Percentiles rank a stretch among this genome's conserved stretches.
phyloP scores from a whole-genome alignment of 2,113 vertebrate species.

The Cettia cetti region DNA sequence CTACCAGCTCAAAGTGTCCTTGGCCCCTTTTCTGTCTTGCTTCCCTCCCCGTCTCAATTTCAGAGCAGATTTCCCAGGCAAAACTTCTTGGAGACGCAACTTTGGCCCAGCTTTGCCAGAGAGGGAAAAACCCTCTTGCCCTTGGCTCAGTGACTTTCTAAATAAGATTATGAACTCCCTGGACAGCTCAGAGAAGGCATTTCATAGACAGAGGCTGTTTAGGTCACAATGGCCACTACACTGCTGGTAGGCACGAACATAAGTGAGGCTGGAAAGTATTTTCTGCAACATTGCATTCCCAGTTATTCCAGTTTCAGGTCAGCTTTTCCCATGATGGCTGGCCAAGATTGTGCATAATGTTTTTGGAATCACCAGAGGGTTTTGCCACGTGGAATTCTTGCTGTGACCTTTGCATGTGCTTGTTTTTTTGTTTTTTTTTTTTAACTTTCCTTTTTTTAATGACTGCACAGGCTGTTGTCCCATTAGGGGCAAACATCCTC shows the following conservation, averaged over 20 bases:
- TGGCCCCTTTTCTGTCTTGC: background rate
- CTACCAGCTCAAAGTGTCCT: background rate
- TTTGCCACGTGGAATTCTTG: background rate
- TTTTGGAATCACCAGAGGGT: background rate
- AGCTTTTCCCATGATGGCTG: background rate
- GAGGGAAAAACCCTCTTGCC: background rate
- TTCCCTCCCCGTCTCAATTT: background rate
- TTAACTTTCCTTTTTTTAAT: background rate
- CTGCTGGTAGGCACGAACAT: accelerated
- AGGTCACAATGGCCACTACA: background rate
- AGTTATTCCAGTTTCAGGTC: background rate
- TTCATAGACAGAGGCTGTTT: background rate
- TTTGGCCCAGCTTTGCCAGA: background rate
- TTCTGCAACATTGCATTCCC: background rate
- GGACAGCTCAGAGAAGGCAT: background rate
- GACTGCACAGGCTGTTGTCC: background rate
- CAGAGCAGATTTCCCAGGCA: background rate
- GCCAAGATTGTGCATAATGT: background rate
- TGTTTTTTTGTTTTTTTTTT: background rate
- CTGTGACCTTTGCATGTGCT: background rate
- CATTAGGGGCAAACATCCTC: background rate
- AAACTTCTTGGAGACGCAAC: background rate
- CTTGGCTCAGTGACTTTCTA: background rate
- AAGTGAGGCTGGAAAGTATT: background rate
- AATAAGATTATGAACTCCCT: background rate